Base-by-base conservation (phyloP, 2,888 invertebrate species). In the Plebejus anna region DNA sequence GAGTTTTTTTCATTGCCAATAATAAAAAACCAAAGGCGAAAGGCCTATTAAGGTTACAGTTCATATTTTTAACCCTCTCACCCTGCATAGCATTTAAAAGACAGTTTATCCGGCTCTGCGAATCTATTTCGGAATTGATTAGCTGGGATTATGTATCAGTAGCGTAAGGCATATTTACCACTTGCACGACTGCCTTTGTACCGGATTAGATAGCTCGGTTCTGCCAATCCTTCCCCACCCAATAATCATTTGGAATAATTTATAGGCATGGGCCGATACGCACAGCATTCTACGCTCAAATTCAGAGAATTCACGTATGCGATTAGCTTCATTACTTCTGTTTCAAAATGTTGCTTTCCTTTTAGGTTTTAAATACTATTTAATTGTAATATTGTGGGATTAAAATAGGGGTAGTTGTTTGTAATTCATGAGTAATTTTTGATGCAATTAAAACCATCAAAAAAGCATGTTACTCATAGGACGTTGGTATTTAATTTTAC, bases 231-330 rank as follows among this genome's bases (percentile, higher is more conserved):
- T 16, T 32, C 28, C 28, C 32, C 73, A 28, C 73, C 51, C 22
- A 32, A 16, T 73, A 73, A 72, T 72, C 51, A 72, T 51, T 51
- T 73, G 73, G 55, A 73, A 73, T 51, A 55, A 73, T 73, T 55
- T 66, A 66, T 66, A 66, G 66, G 61, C 11, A 66, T 4, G 22
- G 3, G 28, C 28, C 11, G 13, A 9, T 13, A 5, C 66, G 66
- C 61, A 36, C 36, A 32, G 13, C 9, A 28, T 9, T 59, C 61
- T 2, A 28, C 9, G 66, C 5, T 3, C 11, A 28, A 61, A 66
- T 66, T 13, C 32, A 36, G 66, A 28, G 9, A 66, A 28, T 32
- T 61, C 61, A n/a, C 28, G 66, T 36, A 36, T 32, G 16, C 2
- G 11, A 32, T 66, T 11, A 9, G 28, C 61, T 61, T 28, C 28